These are phyloP conservation scores for Crotalus helleri DNA, from an alignment of 2,113 vertebrate species.

Conservation along the genomic window DNA sequence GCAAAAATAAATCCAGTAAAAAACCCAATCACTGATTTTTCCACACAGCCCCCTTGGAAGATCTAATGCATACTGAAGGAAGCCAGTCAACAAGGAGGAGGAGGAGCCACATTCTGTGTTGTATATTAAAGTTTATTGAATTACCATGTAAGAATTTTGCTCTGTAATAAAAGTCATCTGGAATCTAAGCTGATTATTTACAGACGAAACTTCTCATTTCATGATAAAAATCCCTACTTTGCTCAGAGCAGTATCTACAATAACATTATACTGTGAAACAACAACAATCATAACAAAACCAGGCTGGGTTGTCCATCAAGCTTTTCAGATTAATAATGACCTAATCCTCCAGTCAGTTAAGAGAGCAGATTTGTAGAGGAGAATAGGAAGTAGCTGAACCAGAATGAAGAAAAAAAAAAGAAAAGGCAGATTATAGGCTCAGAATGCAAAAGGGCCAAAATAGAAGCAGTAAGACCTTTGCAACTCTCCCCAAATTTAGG, in stretches of 20 bases:
- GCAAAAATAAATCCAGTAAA: neutral
- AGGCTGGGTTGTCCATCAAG: conserved; percentile 39
- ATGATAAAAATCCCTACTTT: conserved; percentile 73
- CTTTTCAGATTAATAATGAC: conserved; percentile 67
- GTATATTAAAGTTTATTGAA: conserved; percentile 75
- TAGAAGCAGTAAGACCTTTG: conserved; percentile 25
- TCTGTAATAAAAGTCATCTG: conserved; percentile 75
- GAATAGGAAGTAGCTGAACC: conserved; percentile 29
- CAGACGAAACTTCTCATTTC: conserved; percentile 74
- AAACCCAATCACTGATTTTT: neutral
- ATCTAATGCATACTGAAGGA: neutral
- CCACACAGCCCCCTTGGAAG: neutral
- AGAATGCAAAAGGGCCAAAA: conserved; percentile 31
- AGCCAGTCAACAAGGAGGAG: neutral
- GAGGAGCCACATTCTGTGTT: conserved; percentile 3
- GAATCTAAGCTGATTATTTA: conserved; percentile 78
- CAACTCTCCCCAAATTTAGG: conserved; percentile 21
- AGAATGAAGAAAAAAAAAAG: conserved; percentile 39
- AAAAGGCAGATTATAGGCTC: conserved; percentile 34
- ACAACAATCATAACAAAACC: conserved; percentile 27
- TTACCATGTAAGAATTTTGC: conserved; percentile 71
- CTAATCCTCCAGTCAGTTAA: conserved; percentile 58
- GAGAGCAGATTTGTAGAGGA: conserved; percentile 52
- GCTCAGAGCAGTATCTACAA: conserved; percentile 69
- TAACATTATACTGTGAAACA: conserved; percentile 67